phyloP scores from a whole-genome alignment of 2,888 invertebrate genomes.

The Eristalinus aeneus region DNA sequence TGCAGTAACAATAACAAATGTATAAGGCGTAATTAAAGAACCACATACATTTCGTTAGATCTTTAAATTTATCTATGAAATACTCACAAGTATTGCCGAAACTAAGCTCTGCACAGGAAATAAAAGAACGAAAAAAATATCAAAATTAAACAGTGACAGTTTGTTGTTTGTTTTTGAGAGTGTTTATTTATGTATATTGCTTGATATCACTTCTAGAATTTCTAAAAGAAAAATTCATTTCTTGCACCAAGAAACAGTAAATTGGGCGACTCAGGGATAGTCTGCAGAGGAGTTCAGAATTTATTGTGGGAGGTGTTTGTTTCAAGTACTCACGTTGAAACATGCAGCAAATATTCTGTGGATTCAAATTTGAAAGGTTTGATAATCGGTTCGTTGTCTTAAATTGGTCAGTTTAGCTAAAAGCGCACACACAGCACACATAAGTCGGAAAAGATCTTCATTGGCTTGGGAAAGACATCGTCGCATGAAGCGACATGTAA shows the following conservation, averaged over 20 bases:
- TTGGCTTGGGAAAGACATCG: no score
- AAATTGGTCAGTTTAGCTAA: no score
- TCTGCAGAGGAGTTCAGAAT: no score
- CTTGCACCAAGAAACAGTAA: not conserved
- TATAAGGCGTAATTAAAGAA: slow-evolving; percentile 55
- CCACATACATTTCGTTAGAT: slow-evolving; percentile 15
- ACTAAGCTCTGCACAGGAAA: slow-evolving; percentile 79
- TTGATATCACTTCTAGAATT: not conserved
- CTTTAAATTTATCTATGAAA: slow-evolving; percentile 47
- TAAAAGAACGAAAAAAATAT: slow-evolving; percentile 69
- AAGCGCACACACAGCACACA: no score
- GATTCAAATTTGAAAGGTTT: not conserved
- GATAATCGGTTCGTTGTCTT: no score
- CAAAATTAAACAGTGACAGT: slow-evolving; percentile 9
- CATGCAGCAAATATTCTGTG: not conserved
- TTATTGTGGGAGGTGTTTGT: no score
- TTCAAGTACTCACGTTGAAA: not conserved
- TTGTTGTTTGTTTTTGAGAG: not conserved
- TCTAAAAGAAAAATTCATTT: not conserved
- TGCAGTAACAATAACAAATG: slow-evolving; percentile 51
- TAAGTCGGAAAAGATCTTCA: no score
- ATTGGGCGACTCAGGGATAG: no score
- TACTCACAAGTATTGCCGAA: slow-evolving; percentile 80
- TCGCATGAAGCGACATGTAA: no score
- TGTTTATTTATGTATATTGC: not conserved